Conservation (phyloP, 2,113 vertebrate species). For the Daphoenositta chrysoptera region DNA sequence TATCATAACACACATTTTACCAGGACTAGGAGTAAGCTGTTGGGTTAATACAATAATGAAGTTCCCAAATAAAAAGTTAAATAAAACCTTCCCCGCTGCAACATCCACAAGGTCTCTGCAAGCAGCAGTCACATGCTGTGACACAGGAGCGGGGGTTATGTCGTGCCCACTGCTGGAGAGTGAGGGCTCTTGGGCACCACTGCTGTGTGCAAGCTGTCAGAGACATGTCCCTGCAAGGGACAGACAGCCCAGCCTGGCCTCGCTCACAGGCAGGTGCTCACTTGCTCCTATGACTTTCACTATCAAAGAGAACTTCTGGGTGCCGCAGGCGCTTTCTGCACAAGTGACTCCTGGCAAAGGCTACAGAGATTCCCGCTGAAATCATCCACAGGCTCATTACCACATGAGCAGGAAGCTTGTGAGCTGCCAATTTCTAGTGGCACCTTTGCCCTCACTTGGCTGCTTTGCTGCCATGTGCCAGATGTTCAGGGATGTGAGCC, state of each 20-base stretch:
- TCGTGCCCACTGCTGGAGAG: background rate
- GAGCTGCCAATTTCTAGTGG: constrained; percentile 34
- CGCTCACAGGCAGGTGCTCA: constrained; percentile 33
- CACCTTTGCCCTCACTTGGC: constrained; percentile 62
- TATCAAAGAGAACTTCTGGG: background rate
- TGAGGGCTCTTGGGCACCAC: background rate
- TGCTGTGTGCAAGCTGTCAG: background rate
- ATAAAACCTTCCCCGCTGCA: background rate
- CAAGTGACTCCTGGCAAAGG: constrained; percentile 25
- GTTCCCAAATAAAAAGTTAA: background rate
- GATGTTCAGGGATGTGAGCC: constrained; percentile 27
- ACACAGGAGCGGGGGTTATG: background rate
- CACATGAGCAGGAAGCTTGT: background rate
- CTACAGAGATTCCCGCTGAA: background rate
- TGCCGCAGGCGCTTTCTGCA: background rate
- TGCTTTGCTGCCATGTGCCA: constrained; percentile 4
- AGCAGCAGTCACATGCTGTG: background rate
- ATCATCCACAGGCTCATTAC: background rate
- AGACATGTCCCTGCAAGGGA: constrained; percentile 18
- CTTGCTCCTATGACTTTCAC: constrained; percentile 32
- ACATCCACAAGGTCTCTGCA: background rate
- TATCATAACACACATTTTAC: background rate
- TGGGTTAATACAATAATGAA: background rate
- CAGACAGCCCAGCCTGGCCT: background rate
- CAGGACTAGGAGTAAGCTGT: background rate